These are phyloP conservation scores for Norana najaformis DNA, from an alignment of 2,888 invertebrate genomes.

Conservation along the genomic window DNA sequence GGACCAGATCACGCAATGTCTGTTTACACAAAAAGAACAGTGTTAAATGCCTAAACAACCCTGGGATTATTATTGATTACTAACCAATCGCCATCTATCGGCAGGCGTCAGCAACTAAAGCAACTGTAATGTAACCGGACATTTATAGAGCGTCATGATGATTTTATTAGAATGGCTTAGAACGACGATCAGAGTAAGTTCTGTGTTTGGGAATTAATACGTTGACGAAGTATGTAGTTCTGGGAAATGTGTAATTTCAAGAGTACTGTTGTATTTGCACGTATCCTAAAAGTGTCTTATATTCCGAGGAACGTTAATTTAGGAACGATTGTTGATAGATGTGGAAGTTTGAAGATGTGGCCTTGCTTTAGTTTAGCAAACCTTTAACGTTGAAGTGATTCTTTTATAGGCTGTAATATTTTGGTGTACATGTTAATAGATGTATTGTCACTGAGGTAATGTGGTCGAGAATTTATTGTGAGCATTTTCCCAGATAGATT, in stretches of 20 bases:
- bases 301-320: not conserved
- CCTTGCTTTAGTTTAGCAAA: not conserved
- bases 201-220: not conserved
- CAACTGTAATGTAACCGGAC: slow-evolving; percentile 13
- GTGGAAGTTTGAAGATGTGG: too few relatives aligned
- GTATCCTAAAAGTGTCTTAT: not conserved
- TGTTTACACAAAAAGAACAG: not conserved
- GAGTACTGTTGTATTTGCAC: not conserved
- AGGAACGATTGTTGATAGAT: not conserved
- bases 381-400: not conserved
- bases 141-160: not conserved
- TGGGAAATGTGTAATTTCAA: not conserved
- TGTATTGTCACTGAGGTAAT: not conserved
- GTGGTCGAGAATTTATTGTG: not conserved
- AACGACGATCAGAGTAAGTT: not conserved
- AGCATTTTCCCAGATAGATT: too few relatives aligned
- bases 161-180: not conserved
- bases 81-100: not conserved
- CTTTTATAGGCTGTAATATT: not conserved
- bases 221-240: not conserved
- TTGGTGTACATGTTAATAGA: not conserved
- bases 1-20: not conserved
- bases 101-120: not conserved
- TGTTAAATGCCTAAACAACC: not conserved
- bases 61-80: not conserved